Evolutionary conservation across 2,888 invertebrate species (phyloP).

Genomic region (Tyria jacobaeae): DNA sequence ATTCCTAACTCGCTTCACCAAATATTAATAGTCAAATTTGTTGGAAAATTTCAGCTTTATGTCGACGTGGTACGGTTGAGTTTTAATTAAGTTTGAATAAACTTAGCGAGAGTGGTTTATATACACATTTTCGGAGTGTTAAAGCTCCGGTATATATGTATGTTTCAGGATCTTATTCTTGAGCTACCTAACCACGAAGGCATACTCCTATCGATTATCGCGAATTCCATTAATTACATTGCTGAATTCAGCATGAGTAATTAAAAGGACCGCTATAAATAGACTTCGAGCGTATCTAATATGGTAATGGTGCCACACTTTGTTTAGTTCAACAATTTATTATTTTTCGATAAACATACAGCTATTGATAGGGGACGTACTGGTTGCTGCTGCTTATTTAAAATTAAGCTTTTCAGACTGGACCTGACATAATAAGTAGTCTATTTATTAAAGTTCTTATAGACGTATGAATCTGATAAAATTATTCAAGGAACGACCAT

Average conservation of each 20-base stretch:
- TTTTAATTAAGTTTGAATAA: constrained; percentile 18
- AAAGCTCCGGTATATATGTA: constrained; percentile 19
- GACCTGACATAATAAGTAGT: neutral
- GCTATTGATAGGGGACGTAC: neutral
- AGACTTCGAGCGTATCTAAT: constrained; percentile 54
- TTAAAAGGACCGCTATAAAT: constrained; percentile 37
- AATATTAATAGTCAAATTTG: constrained; percentile 54
- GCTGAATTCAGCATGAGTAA: constrained; percentile 37
- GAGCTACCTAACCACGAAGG: neutral
- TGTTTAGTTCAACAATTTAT: constrained; percentile 59
- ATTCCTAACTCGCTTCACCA: constrained; percentile 60
- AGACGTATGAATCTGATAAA: neutral
- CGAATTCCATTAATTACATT: constrained; percentile 31
- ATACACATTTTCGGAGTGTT: constrained; percentile 41
- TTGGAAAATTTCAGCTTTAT: constrained; percentile 36
- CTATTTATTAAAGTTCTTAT: no score
- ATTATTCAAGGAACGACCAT: neutral
- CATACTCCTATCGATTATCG: constrained; percentile 3
- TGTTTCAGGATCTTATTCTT: constrained; percentile 5
- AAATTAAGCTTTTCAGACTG: neutral
- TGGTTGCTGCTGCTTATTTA: neutral
- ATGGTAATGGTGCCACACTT: constrained; percentile 59
- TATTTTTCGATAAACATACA: constrained; percentile 48
- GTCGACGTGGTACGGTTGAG: constrained; percentile 18
- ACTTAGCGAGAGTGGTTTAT: constrained; percentile 35